Conservation (phyloP, 1,140 invertebrate genomes). For the Lethrus apterus region DNA sequence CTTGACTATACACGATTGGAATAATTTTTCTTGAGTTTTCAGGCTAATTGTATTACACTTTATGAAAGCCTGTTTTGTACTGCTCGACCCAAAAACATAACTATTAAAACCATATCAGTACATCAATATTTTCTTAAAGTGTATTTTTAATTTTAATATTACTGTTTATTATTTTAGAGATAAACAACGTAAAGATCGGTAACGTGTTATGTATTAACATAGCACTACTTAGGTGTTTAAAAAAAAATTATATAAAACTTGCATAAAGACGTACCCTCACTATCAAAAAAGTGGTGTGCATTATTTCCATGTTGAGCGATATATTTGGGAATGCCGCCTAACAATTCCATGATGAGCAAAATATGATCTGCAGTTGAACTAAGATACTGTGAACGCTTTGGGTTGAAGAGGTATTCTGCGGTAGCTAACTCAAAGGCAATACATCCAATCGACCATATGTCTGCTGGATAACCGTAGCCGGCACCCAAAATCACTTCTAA, state of each 20-base stretch:
- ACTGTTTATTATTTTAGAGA: too few relatives aligned
- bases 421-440: conserved; percentile 98
- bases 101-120: too few relatives aligned
- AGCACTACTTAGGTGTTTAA: neutral
- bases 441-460: conserved; percentile 97
- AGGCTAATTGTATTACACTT: too few relatives aligned
- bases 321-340: conserved; percentile 87
- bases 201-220: neutral
- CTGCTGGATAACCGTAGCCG: conserved; percentile 88
- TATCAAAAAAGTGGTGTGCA: conserved; percentile 25
- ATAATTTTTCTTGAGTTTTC: too few relatives aligned
- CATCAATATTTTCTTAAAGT: too few relatives aligned
- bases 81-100: too few relatives aligned
- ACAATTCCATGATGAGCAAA: conserved; percentile 94
- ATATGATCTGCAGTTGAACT: conserved; percentile 95
- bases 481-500: conserved; percentile 92
- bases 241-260: neutral
- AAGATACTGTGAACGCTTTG: conserved; percentile 77
- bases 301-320: conserved; percentile 78
- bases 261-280: conserved; percentile 18
- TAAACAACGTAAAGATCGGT: too few relatives aligned
- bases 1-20: too few relatives aligned
- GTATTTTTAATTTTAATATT: too few relatives aligned
- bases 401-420: conserved; percentile 98
- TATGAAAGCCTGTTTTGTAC: too few relatives aligned